These are phyloP conservation scores for Indri indri DNA, from an alignment of 2,113 vertebrate species.

Conservation along the genomic window DNA sequence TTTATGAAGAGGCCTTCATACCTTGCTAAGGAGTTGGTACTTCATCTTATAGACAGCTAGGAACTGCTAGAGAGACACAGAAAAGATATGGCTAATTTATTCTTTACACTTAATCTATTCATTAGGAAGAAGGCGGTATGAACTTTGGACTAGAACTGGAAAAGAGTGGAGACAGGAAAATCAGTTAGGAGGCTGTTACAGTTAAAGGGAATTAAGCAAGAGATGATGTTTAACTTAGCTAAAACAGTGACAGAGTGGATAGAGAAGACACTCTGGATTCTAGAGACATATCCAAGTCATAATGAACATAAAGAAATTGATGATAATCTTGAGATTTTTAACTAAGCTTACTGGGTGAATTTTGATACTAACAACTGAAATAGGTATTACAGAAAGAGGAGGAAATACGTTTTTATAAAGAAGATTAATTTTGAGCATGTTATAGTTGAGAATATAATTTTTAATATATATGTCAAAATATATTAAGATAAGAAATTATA, in stretches of 20 bases:
- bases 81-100: not conserved
- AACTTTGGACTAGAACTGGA: not conserved
- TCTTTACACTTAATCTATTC: not conserved
- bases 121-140: not conserved
- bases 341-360: not conserved
- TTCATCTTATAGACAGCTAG: not conserved
- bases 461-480: conserved; percentile 45
- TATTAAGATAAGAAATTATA: not conserved
- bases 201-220: not conserved
- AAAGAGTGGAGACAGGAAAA: not conserved
- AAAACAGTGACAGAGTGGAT: not conserved
- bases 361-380: not conserved
- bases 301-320: not conserved
- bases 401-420: not conserved
- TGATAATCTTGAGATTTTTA: not conserved
- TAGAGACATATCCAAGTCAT: not conserved
- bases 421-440: not conserved
- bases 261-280: not conserved
- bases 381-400: not conserved
- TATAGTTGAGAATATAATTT: not conserved
- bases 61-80: not conserved
- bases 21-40: not conserved
- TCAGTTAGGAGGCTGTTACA: not conserved
- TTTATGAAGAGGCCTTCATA: not conserved
- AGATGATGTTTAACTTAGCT: not conserved